phyloP scores from a whole-genome alignment of 1,140 invertebrate species.

The Polypedilum vanderplanki region DNA sequence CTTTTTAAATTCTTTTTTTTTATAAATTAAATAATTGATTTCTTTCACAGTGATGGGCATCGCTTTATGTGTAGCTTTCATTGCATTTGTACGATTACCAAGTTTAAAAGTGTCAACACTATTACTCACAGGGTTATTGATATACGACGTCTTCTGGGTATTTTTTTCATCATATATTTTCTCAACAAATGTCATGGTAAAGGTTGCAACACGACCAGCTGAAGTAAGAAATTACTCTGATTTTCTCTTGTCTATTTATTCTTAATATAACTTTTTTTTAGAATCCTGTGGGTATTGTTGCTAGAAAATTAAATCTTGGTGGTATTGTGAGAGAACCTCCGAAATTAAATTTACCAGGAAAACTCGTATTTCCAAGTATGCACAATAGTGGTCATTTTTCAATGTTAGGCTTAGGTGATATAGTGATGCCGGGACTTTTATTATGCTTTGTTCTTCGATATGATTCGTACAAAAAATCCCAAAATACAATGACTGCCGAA shows the following conservation, averaged over 20 bases:
- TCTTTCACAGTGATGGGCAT: slow-evolving; percentile 83
- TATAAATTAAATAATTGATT: too few species aligned
- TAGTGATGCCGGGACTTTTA: slow-evolving; percentile 95
- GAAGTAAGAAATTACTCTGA: slow-evolving; percentile 47
- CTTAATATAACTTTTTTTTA: not conserved
- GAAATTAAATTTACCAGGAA: slow-evolving; percentile 91
- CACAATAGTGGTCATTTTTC: slow-evolving; percentile 93
- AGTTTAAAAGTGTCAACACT: slow-evolving; percentile 95
- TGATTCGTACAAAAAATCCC: slow-evolving; percentile 91
- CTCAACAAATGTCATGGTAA: slow-evolving; percentile 98
- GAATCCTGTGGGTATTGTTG: slow-evolving; percentile 91
- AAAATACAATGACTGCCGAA: slow-evolving; percentile 42
- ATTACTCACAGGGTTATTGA: slow-evolving; percentile 84
- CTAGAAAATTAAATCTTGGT: slow-evolving; percentile 82
- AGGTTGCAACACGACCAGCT: slow-evolving; percentile 76
- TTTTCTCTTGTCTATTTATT: not conserved
- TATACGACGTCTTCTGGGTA: slow-evolving; percentile 98
- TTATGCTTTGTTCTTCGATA: slow-evolving; percentile 93
- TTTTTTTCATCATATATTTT: slow-evolving; percentile 98
- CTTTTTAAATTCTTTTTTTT: too few species aligned
- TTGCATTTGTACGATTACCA: slow-evolving; percentile 90
- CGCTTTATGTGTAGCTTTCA: slow-evolving; percentile 95
- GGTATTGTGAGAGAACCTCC: slow-evolving; percentile 82
- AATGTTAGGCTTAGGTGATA: slow-evolving; percentile 93
- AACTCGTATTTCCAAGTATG: slow-evolving; percentile 94